Base-by-base conservation (phyloP, 2,888 invertebrate species). In the Elmis aenea region DNA sequence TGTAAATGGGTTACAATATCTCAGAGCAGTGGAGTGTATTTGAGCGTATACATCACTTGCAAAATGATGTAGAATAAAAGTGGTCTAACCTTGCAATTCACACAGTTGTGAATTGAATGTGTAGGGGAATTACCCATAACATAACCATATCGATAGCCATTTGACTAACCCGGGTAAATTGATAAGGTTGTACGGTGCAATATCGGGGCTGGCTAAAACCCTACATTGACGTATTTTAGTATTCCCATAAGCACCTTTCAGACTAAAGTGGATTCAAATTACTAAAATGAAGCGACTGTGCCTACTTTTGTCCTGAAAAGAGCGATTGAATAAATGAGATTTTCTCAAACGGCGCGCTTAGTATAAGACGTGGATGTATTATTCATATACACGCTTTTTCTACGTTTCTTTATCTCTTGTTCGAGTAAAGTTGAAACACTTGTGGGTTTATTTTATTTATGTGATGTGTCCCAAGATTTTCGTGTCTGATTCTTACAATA, bases 321-420 rank as follows among this genome's bases (percentile, higher is more conserved):
- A 57, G 58, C 57, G 57, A 59, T 60, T 58, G 60, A 57, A 60
- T 60, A 60, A 60, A 60, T 57, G 58, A 57, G 60, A 59, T 60
- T 59, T 58, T 54, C 55, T 45, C 40, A 41, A 43, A 41, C 31
- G 28, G 28, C 26, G 31, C 33, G 33, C 28, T 41, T 41, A 41
- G 41, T 41, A 26, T 32, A 30, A 36, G 28, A 28, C 34, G 22
- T 10, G 14, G 14, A 42, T 42, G 42, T 33, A 42, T 42, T 42
- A 42, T 42, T 42, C 42, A 42, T 42, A 33, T 23, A 37, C 28
- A 33, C 21, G 25, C 28, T 32, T 36, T 33, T 41, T 24, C 20
- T 25, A 26, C 26, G 26, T 24, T 40, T 32, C 23, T 40, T 31
- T 27, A 31, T 40, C 26, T 35, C 26, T 33, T 18, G 18, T 18